Evolutionary conservation across 23 tunicate species (phyloP).

Genomic region (Styela clava): DNA sequence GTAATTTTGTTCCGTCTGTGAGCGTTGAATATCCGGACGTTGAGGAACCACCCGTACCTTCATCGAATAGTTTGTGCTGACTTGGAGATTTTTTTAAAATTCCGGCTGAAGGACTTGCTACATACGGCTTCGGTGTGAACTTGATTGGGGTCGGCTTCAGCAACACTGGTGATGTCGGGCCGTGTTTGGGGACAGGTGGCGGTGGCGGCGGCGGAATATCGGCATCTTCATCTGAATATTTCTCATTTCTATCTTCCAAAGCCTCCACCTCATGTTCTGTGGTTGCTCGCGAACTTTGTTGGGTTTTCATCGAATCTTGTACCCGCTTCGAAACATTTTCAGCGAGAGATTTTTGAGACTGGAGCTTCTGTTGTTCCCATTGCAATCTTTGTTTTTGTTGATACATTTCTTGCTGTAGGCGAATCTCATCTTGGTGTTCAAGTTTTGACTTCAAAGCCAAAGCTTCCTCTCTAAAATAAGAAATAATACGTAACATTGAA

Average conservation of each 20-base stretch:
- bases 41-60: slow-evolving; percentile 5
- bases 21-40: slow-evolving; percentile 30
- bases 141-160: neutral
- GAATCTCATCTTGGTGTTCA: neutral
- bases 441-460: neutral
- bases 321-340: slow-evolving; percentile 11
- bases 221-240: neutral
- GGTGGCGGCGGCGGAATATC: neutral
- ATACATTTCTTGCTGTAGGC: neutral
- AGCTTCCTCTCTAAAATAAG: neutral
- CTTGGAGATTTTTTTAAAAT: slow-evolving; percentile 20
- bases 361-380: slow-evolving; percentile 1
- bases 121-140: neutral
- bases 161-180: neutral
- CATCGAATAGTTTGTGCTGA: slow-evolving; percentile 2
- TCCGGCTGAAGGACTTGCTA: neutral
- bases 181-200: neutral
- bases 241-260: no score
- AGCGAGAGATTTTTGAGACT: neutral
- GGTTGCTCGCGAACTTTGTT: neutral
- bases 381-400: neutral
- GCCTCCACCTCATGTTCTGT: neutral
- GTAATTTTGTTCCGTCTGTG: slow-evolving; percentile 15
- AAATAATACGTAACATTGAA: no score
- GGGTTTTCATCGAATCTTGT: neutral